A percentile compares a stretch with the other conserved stretches of the same genome.
Evolutionary conservation across 2,797 vertebrate genomes (phyloP).

Genomic region (Falco concolor): DNA sequence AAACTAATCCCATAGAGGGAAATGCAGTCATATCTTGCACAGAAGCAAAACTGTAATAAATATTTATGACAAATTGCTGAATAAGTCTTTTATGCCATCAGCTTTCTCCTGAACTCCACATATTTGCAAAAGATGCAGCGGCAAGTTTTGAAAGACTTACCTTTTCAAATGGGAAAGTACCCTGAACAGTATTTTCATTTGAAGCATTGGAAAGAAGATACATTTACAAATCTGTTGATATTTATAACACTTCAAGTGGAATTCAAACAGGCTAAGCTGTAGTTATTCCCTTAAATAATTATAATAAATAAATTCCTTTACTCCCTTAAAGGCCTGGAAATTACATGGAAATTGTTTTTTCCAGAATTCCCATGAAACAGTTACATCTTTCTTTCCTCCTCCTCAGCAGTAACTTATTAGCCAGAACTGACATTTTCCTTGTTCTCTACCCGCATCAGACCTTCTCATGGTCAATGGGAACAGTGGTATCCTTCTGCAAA

Average conservation of each 20-base stretch:
- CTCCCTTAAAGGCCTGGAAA: background rate
- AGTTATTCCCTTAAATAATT: too few species aligned
- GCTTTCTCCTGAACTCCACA: background rate
- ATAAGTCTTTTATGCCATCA: background rate
- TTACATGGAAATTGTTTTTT: background rate
- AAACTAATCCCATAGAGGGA: background rate
- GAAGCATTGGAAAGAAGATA: background rate
- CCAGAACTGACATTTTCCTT: background rate
- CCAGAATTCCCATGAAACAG: background rate
- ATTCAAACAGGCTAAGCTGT: background rate
- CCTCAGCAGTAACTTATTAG: background rate
- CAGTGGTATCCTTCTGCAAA: background rate
- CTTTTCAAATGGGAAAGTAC: background rate
- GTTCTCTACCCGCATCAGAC: background rate
- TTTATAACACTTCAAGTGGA: background rate
- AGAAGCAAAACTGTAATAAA: background rate
- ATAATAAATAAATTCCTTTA: too few species aligned
- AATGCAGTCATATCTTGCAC: background rate
- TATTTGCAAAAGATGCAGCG: background rate
- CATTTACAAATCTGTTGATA: background rate
- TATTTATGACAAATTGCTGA: background rate
- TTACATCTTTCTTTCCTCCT: background rate
- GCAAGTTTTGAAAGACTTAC: background rate
- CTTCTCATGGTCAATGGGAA: background rate
- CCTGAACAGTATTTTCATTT: background rate